phyloP scores from a whole-genome alignment of 2,888 invertebrate genomes.

The Seira ritae region DNA sequence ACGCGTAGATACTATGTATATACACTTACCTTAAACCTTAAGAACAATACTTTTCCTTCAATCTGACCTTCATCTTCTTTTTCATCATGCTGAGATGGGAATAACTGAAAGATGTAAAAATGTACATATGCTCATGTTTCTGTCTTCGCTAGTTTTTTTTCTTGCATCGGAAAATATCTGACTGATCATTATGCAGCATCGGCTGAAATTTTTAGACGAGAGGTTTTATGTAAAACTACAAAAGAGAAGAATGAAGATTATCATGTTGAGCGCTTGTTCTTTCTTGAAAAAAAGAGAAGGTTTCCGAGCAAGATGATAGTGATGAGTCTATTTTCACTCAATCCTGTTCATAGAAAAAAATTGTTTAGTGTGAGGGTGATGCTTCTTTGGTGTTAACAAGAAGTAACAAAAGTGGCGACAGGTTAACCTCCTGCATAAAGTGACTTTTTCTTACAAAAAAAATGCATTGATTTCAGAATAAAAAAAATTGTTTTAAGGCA shows the following conservation, averaged over 20 bases:
- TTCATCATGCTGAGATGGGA: not conserved
- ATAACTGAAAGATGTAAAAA: constrained; percentile 1
- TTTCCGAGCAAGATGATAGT: constrained; percentile 2
- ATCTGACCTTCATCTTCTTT: constrained; percentile 34
- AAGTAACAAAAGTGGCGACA: not conserved
- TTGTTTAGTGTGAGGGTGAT: not conserved
- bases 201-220: not conserved
- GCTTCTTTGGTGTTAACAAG: not conserved
- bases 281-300: not conserved
- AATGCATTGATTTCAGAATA: too few species aligned
- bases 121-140: constrained; percentile 13
- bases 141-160: not conserved
- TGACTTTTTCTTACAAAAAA: too few species aligned
- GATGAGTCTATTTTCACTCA: constrained; percentile 50
- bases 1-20: too few species aligned
- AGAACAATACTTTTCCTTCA: constrained; percentile 8
- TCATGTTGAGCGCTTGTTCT: constrained; percentile 2
- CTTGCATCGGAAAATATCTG: not conserved
- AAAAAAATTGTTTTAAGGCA: too few species aligned
- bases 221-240: not conserved
- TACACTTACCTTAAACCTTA: not conserved
- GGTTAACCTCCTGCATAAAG: not conserved
- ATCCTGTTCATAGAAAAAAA: not conserved
- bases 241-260: constrained; percentile 13
- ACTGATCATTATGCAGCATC: constrained; percentile 14